Evolutionary conservation across 2,113 vertebrate species (phyloP).

Genomic region (Papio anubis): DNA sequence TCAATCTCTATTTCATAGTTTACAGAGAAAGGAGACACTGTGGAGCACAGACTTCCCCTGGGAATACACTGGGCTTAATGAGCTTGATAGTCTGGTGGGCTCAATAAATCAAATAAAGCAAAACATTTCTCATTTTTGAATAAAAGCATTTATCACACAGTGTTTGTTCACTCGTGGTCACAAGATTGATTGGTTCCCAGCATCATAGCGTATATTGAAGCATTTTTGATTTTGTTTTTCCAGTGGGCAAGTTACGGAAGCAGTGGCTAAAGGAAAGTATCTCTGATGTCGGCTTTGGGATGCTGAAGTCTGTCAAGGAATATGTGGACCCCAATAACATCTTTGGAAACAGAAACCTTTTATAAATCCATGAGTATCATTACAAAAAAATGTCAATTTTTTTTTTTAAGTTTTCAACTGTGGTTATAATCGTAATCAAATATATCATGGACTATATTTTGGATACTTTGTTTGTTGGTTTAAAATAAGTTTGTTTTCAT

Average conservation of each 20-base stretch:
- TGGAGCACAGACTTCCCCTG: slow-evolving; percentile 92
- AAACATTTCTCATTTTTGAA: slow-evolving; percentile 99
- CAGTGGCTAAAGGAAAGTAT: slow-evolving; percentile 96
- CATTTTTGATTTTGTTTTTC: slow-evolving; percentile 86
- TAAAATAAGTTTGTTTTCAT: slow-evolving; percentile 79
- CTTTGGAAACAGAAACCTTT: slow-evolving; percentile 98
- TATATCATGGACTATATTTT: slow-evolving; percentile 84
- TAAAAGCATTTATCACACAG: slow-evolving; percentile 99
- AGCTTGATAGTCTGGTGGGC: slow-evolving; percentile 99
- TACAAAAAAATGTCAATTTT: slow-evolving; percentile 75
- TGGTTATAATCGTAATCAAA: slow-evolving; percentile 87
- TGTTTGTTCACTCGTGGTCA: slow-evolving; percentile 99
- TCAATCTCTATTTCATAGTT: slow-evolving; percentile 86
- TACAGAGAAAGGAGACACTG: slow-evolving; percentile 87
- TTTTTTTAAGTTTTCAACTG: slow-evolving; percentile 76
- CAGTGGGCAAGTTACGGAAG: slow-evolving; percentile 99
- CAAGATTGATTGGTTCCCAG: slow-evolving; percentile 97
- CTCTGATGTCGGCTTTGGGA: slow-evolving; percentile 95
- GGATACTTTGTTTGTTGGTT: slow-evolving; percentile 72
- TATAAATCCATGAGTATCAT: slow-evolving; percentile 87
- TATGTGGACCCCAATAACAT: slow-evolving; percentile 98
- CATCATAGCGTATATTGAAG: slow-evolving; percentile 90
- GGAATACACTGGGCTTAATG: slow-evolving; percentile 97
- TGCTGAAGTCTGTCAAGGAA: slow-evolving; percentile 97
- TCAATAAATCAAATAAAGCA: slow-evolving; percentile 99